Evolutionary conservation across 2,113 vertebrate genomes (phyloP), one percentile per base, ranked within the genome.

Genomic region (Dipodomys stephensi): DNA sequence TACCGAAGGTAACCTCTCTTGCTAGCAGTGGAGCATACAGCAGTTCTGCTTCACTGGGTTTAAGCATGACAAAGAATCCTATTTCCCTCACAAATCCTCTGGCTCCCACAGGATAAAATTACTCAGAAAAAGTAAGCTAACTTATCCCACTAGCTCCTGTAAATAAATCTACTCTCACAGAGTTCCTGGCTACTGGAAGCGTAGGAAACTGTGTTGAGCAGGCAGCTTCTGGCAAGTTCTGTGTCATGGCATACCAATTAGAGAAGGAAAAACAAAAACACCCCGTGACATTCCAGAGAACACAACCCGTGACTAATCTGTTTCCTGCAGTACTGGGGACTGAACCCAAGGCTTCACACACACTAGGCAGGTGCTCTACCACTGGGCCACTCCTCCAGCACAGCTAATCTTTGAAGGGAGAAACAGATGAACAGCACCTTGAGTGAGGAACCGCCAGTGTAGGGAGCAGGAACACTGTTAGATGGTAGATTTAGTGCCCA

Each of bases 111-210:
- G 71, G 16, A 44, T 71, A 71, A 80, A 88, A 83, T 87, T 28
- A 68, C 46, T 95, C 57, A 84, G 27, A 62, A 83, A 83, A 32
- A 91, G 30, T 20, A 49, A 92, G 90, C 23, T 91, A 67, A 79
- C 65, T 91, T 77, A 28, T n/a, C 77, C 28, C 7, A 74, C 68
- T 7, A 76, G 60, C 39, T 10, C 3, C n/a, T 83, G 13, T 23
- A 74, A 39, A 44, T 82, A 65, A 64, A 83, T 15, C 73, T 60
- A 69, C 30, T 76, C 57, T 84, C 28, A 64, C 7, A 57, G 7
- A 67, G 44, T 62, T 83, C 77, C 85, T 93, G 83, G 32, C 87
- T 90, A 74, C 15, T 27, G 44, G 32, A 12, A 68, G 12, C 46
- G 6, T 49, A 77, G 85, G 65, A 73, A 92, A n/a, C 39, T 67